Evolutionary conservation across 2,113 vertebrate genomes (phyloP).

Genomic region (Pluvialis apricaria): DNA sequence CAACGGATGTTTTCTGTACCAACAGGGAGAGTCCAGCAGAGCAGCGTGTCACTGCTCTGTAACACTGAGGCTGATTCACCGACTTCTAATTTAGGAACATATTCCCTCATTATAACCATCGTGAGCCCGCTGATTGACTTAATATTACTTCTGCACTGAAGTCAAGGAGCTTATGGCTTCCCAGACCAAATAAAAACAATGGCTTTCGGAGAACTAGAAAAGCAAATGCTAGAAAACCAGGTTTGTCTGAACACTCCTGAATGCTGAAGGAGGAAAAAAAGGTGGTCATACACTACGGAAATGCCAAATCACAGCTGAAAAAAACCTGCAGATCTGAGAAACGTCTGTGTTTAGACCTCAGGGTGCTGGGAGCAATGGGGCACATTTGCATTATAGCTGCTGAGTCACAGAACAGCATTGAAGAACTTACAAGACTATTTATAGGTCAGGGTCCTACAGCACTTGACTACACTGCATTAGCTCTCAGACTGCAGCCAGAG

Average conservation of each 20-base stretch:
- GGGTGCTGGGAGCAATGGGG: not conserved
- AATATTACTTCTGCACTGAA: not conserved
- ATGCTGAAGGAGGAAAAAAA: not conserved
- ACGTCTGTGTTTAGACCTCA: not conserved
- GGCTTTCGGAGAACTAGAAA: slow-evolving; percentile 1
- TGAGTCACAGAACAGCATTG: slow-evolving; percentile 53
- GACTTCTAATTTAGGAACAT: not conserved
- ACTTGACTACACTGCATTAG: slow-evolving; percentile 5
- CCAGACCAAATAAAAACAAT: not conserved
- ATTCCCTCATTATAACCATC: not conserved
- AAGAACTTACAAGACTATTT: slow-evolving; percentile 1
- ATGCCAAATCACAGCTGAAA: not conserved
- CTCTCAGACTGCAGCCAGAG: not conserved
- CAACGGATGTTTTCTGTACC: not conserved
- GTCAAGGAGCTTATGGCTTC: slow-evolving; percentile 28
- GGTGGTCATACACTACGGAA: not conserved
- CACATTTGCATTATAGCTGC: slow-evolving; percentile 16
- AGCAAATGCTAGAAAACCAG: not conserved
- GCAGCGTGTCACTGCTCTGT: not conserved
- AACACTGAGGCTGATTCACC: not conserved
- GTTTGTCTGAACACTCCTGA: not conserved
- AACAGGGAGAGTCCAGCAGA: not conserved
- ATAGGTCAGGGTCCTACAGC: slow-evolving; percentile 16
- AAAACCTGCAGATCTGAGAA: not conserved
- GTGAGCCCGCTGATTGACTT: not conserved